These are phyloP conservation scores for Harpagifer antarcticus DNA, from an alignment of 2,797 vertebrate genomes.

Conservation along the genomic window DNA sequence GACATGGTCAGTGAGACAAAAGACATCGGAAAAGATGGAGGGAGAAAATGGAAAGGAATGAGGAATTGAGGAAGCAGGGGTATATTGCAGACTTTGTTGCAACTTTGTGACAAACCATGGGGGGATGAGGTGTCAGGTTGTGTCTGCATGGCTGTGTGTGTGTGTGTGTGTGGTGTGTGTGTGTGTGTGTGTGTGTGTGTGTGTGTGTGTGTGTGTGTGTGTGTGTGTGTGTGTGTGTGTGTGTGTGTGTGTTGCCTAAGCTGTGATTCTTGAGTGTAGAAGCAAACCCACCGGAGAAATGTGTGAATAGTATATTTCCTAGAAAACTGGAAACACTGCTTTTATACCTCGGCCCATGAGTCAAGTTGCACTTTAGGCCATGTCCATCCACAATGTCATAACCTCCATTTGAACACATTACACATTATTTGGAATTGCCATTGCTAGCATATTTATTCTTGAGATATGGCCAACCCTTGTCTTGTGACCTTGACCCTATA, in stretches of 20 bases:
- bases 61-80: slow-evolving; percentile 22
- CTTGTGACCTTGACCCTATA: too few species aligned
- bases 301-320: slow-evolving; percentile 17
- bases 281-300: slow-evolving; percentile 25
- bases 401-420: too few species aligned
- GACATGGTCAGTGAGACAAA: slow-evolving; percentile 66
- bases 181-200: neutral
- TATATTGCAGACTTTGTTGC: slow-evolving; percentile 21
- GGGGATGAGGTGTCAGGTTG: slow-evolving; percentile 22
- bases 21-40: slow-evolving; percentile 32
- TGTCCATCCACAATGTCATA: too few species aligned
- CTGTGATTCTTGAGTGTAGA: slow-evolving; percentile 9
- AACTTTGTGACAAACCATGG: slow-evolving; percentile 42
- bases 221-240: too few species aligned
- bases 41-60: slow-evolving; percentile 16
- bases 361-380: too few species aligned
- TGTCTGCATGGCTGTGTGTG: slow-evolving; percentile 23
- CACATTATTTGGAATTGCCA: too few species aligned
- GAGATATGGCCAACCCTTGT: too few species aligned
- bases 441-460: too few species aligned
- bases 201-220: too few species aligned
- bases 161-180: neutral
- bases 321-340: neutral
- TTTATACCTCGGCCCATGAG: too few species aligned
- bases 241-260: neutral